Conservation (phyloP, 1,140 invertebrate genomes). For the Pachypeltis micranthus region DNA sequence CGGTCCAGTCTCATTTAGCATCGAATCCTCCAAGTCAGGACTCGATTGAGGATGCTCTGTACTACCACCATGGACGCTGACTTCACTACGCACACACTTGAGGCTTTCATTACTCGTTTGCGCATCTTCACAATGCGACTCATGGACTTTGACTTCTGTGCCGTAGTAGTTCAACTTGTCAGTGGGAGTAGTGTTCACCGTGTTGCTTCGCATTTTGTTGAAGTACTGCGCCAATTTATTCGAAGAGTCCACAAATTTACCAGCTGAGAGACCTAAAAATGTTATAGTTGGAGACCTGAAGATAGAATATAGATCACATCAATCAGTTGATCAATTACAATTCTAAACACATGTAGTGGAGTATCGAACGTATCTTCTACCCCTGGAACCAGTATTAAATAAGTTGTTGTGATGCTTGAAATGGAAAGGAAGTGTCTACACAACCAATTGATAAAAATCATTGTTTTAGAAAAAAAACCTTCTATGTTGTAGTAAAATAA, state of each 20-base stretch:
- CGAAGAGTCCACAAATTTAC: constrained; percentile 35
- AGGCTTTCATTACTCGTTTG: not conserved
- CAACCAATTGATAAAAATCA: not conserved
- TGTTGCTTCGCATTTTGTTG: constrained; percentile 13
- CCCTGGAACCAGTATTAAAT: no score
- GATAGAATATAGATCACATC: constrained; percentile 13
- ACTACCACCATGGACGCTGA: not conserved
- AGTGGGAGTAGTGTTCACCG: not conserved
- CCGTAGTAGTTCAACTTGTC: not conserved
- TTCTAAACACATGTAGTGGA: not conserved
- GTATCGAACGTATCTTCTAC: no score
- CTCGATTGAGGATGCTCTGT: not conserved
- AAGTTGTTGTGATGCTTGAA: not conserved
- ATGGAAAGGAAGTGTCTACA: not conserved
- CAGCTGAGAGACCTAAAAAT: constrained; percentile 37
- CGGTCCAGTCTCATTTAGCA: not conserved
- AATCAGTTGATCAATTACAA: not conserved
- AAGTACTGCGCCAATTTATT: constrained; percentile 21
- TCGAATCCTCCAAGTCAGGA: not conserved
- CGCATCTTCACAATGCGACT: not conserved
- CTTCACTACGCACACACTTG: not conserved
- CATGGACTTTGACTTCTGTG: not conserved
- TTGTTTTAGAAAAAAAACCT: not conserved
- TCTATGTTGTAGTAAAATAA: no score
- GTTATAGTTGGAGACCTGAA: constrained; percentile 34